Conservation (phyloP, 1,140 invertebrate genomes). For the Homalodisca vitripennis region DNA sequence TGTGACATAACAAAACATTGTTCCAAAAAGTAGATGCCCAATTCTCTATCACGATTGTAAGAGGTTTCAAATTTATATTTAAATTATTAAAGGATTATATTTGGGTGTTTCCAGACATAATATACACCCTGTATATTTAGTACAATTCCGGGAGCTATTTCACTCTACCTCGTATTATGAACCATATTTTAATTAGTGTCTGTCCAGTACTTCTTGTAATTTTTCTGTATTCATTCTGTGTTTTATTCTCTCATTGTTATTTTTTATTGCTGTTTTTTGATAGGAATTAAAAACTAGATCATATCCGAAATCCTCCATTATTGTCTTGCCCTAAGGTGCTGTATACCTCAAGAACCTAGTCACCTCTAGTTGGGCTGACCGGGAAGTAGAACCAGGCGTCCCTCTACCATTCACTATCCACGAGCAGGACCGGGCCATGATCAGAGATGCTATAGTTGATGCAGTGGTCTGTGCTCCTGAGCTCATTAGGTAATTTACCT, state of each 20-base stretch:
- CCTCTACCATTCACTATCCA: conserved; percentile 85
- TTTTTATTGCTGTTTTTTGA: not conserved
- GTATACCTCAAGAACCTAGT: conserved; percentile 98
- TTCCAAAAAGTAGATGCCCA: no score
- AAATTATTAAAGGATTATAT: no score
- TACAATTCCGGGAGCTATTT: no score
- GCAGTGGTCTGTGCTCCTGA: conserved; percentile 92
- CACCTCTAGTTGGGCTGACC: conserved; percentile 83
- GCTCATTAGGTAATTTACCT: conserved; percentile 80
- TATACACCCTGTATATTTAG: no score
- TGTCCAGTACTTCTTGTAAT: no score
- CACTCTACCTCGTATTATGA: no score
- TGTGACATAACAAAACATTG: no score
- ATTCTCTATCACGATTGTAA: no score
- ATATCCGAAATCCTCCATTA: no score
- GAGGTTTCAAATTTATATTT: no score
- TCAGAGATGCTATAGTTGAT: conserved; percentile 92
- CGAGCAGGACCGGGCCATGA: conserved; percentile 93
- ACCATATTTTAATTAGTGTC: no score
- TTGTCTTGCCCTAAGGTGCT: conserved; percentile 68
- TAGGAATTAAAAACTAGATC: not conserved
- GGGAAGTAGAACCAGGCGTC: conserved; percentile 68
- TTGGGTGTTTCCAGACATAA: no score
- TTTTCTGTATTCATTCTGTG: not conserved
- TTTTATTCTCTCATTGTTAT: not conserved